Conservation (phyloP, 1,140 invertebrate genomes). For the Leptonema lineaticorne region DNA sequence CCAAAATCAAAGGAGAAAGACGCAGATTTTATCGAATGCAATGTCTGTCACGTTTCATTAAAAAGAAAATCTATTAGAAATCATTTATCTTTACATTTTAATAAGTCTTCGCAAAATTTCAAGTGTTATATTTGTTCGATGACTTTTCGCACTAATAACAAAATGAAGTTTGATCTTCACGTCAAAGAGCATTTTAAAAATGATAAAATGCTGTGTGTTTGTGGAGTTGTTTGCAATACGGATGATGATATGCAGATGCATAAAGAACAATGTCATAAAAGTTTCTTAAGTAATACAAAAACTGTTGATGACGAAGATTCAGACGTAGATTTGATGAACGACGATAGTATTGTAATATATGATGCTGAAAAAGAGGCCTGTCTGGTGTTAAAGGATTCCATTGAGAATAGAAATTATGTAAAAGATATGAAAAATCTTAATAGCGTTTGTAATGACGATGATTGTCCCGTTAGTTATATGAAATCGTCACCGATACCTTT, state of each 20-base stretch:
- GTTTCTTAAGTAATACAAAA: not conserved
- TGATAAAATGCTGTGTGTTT: constrained; percentile 18
- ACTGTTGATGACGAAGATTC: not conserved
- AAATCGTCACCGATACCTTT: not conserved
- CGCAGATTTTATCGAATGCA: not conserved
- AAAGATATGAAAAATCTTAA: not conserved
- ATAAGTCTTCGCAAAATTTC: not conserved
- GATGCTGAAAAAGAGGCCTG: not conserved
- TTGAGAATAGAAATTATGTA: not conserved
- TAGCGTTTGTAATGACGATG: not conserved
- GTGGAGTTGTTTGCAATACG: constrained; percentile 9
- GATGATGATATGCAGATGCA: not conserved
- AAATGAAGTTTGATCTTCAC: constrained; percentile 6
- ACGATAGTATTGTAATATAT: constrained; percentile 14
- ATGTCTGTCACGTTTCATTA: not conserved
- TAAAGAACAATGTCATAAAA: constrained; percentile 10
- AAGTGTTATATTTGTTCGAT: constrained; percentile 17
- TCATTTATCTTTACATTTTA: constrained; percentile 1
- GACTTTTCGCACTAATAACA: constrained; percentile 2
- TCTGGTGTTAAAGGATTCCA: not conserved
- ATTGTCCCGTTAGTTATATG: not conserved
- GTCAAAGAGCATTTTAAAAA: constrained; percentile 23
- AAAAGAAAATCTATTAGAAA: not conserved
- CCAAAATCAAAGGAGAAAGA: not conserved
- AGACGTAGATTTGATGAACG: constrained; percentile 14